These are phyloP conservation scores for Morpho deidamia DNA, from an alignment of 2,888 invertebrate species.

Conservation along the genomic window DNA sequence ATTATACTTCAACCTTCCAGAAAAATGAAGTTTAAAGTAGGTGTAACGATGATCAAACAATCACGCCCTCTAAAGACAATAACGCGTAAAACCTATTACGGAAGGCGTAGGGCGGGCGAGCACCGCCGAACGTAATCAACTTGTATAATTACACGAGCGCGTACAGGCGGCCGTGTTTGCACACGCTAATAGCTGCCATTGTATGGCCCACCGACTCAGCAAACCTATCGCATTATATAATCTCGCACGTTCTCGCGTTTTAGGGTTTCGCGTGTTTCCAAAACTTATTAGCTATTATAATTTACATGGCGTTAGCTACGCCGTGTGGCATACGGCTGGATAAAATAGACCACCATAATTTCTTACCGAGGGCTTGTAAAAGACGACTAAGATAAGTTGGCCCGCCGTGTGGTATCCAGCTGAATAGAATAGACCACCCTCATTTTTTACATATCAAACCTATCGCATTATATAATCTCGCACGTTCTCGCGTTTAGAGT, in stretches of 20 bases:
- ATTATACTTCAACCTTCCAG: no score
- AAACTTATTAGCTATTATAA: no score
- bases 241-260: conserved; percentile 21
- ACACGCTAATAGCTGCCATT: conserved; percentile 45
- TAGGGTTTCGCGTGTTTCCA: conserved; percentile 2
- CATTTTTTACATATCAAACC: conserved; percentile 19
- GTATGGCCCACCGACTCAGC: conserved; percentile 32
- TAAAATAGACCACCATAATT: no score
- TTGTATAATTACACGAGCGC: conserved; percentile 20
- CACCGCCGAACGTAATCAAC: conserved; percentile 18
- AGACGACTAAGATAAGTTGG: no score
- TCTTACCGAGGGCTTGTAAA: no score
- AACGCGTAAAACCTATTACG: conserved; percentile 7
- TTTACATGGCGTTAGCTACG: no score
- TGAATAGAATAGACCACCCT: no score
- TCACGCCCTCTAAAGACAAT: conserved; percentile 7
- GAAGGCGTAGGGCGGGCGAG: conserved; percentile 7
- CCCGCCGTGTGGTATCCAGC: no score
- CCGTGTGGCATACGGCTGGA: no score
- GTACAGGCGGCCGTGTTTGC: conserved; percentile 35
- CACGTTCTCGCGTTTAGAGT: neutral
- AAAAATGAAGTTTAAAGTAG: neutral
- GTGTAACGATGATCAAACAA: conserved; percentile 1
- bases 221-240: conserved; percentile 29
- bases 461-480: conserved; percentile 30